A percentile compares a stretch with the other conserved stretches of the same genome.
These are phyloP conservation scores for Rhinogobio ventralis DNA, from an alignment of 2,797 vertebrate species.

Conservation along the genomic window DNA sequence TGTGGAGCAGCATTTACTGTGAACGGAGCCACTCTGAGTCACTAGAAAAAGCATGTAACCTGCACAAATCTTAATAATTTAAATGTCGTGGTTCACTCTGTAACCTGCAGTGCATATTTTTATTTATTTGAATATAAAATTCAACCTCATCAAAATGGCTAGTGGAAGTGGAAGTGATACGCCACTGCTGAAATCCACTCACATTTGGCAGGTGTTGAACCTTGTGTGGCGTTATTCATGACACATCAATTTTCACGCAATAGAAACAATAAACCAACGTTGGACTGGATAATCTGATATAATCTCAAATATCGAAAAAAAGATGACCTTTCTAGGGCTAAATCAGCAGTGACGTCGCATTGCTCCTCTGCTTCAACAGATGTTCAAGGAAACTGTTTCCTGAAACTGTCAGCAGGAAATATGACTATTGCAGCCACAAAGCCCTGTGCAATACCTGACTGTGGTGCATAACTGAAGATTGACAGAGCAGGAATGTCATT, in stretches of 20 bases:
- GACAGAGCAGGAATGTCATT: conserved; percentile 19
- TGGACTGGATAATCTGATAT: background rate
- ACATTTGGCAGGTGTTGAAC: background rate
- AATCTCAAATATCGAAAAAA: background rate
- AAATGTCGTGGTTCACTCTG: background rate
- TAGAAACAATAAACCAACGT: background rate
- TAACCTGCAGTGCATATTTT: background rate
- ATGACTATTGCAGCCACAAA: conserved; percentile 30
- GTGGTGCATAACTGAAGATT: conserved; percentile 21
- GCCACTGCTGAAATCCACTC: background rate
- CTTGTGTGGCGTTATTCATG: background rate
- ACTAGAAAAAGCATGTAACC: background rate
- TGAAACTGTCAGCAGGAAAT: conserved; percentile 26
- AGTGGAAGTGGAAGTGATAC: background rate
- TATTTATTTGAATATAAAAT: background rate
- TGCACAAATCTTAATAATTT: background rate
- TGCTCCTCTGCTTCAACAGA: background rate
- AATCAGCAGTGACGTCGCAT: conserved; percentile 11
- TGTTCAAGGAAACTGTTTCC: conserved; percentile 24
- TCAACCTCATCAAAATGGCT: background rate
- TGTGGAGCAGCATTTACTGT: background rate
- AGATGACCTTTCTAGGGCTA: conserved; percentile 4
- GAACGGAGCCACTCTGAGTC: background rate
- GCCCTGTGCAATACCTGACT: conserved; percentile 4
- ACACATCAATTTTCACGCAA: background rate